Conservation (phyloP, 1,140 invertebrate genomes). For the Drosophila ficusphila region DNA sequence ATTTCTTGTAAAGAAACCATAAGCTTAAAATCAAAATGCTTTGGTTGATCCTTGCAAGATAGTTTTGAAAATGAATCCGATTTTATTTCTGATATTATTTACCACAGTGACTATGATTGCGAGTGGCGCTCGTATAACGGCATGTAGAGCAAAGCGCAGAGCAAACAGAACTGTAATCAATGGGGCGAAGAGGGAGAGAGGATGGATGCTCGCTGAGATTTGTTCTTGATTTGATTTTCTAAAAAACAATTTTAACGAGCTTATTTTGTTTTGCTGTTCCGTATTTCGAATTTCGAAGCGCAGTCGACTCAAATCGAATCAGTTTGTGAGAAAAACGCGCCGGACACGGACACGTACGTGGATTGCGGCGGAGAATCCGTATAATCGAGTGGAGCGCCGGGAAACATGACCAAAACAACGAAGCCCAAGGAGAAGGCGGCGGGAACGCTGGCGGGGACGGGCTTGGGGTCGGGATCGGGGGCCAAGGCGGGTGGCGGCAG, state of each 20-base stretch:
- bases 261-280: conserved; percentile 56
- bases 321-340: conserved; percentile 76
- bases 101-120: conserved; percentile 49
- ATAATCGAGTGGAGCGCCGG: conserved; percentile 3
- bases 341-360: conserved; percentile 73
- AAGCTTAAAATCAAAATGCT: too few species aligned
- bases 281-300: conserved; percentile 68
- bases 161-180: conserved; percentile 55
- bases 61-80: neutral
- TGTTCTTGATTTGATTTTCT: conserved; percentile 51
- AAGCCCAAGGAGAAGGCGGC: conserved; percentile 64
- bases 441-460: neutral
- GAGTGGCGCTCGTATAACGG: conserved; percentile 48
- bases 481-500: conserved; percentile 21
- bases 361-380: conserved; percentile 47
- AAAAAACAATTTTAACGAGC: conserved; percentile 70
- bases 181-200: conserved; percentile 29
- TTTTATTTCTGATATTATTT: neutral
- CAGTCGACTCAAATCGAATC: conserved; percentile 38
- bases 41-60: neutral
- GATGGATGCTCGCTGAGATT: conserved; percentile 31
- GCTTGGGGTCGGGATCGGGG: conserved; percentile 8
- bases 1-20: too few species aligned
- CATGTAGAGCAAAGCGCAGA: conserved; percentile 62
- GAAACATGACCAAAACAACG: conserved; percentile 64